phyloP scores from a whole-genome alignment of 1,140 invertebrate genomes.

The Lepidurus apus region DNA sequence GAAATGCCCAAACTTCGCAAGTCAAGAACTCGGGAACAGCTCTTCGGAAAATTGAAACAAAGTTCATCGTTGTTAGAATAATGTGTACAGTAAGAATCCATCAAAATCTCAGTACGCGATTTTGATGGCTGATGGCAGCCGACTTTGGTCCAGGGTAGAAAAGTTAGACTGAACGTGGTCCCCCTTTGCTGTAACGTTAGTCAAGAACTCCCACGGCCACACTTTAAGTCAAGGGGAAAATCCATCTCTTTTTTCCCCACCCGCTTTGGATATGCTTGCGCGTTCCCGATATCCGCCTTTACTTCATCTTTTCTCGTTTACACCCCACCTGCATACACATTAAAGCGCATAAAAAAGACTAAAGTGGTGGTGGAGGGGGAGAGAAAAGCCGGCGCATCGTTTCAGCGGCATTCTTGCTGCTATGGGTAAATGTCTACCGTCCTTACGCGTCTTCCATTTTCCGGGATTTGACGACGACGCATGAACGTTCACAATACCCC shows the following conservation, averaged over 20 bases:
- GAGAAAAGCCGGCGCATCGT: background rate
- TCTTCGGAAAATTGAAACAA: too few relatives aligned
- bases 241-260: background rate
- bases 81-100: too few relatives aligned
- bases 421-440: background rate
- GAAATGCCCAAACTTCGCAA: too few relatives aligned
- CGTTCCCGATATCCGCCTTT: conserved; percentile 6
- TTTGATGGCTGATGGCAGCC: background rate
- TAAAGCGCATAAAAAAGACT: background rate
- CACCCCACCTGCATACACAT: conserved; percentile 11
- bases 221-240: background rate
- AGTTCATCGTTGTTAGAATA: too few relatives aligned
- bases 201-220: conserved; percentile 10
- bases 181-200: background rate
- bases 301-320: background rate
- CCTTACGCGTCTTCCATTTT: background rate
- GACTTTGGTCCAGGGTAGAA: background rate
- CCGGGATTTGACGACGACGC: background rate
- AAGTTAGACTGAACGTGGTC: background rate
- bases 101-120: background rate
- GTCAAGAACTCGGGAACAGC: too few relatives aligned
- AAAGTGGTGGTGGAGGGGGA: background rate
- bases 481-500: background rate
- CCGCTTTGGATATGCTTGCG: background rate
- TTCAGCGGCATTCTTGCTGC: background rate